A percentile compares a stretch with the other conserved stretches of the same genome.
Evolutionary conservation across 2,888 invertebrate genomes (phyloP).

Genomic region (Carterocephalus palaemon): DNA sequence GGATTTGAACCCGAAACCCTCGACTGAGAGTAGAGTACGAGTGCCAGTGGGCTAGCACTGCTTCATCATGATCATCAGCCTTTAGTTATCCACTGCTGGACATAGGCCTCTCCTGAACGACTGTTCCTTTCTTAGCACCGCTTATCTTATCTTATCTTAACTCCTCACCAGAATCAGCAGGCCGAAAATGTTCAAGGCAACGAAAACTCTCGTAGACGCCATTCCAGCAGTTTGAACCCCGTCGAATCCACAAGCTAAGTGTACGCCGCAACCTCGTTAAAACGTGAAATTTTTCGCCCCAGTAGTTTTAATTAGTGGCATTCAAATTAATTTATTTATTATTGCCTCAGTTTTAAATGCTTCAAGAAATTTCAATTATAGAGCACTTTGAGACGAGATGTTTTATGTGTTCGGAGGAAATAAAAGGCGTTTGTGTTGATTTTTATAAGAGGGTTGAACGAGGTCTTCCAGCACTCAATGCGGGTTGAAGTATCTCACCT

Average conservation of each 20-base stretch:
- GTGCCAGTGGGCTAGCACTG: too few relatives aligned
- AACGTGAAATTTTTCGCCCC: conserved; percentile 25
- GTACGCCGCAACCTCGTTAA: conserved; percentile 1
- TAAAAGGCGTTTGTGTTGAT: too few relatives aligned
- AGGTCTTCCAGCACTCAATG: too few relatives aligned
- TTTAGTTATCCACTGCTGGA: too few relatives aligned
- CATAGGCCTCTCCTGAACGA: too few relatives aligned
- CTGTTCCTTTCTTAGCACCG: not conserved
- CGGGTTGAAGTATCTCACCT: too few relatives aligned
- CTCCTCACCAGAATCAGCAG: conserved; percentile 12
- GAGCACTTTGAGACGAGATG: conserved; percentile 15
- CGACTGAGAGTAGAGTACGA: too few relatives aligned
- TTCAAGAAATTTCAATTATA: conserved; percentile 25
- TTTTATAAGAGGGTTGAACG: too few relatives aligned
- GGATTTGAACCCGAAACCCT: too few relatives aligned
- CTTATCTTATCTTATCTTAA: not conserved
- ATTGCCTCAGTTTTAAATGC: conserved; percentile 14
- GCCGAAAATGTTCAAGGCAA: conserved; percentile 4
- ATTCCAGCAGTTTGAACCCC: conserved; percentile 12
- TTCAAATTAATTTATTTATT: conserved; percentile 23
- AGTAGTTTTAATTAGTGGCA: conserved; percentile 30
- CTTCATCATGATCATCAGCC: too few relatives aligned
- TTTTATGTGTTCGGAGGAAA: not conserved
- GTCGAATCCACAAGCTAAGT: conserved; percentile 16
- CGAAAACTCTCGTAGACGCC: conserved; percentile 20